phyloP scores from a whole-genome alignment of 2,888 invertebrate genomes.

The Drosophila setosimentum region DNA sequence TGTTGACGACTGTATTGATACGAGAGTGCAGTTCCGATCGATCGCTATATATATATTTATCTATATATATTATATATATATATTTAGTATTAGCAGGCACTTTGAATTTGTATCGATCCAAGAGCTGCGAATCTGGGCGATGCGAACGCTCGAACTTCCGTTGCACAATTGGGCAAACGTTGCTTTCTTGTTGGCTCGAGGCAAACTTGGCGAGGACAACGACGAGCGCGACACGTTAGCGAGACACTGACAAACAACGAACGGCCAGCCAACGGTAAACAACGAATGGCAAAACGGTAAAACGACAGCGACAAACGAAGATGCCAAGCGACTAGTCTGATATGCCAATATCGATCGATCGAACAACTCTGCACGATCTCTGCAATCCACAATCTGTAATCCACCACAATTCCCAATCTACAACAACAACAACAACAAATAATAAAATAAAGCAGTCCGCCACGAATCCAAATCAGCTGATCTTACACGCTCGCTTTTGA shows the following conservation, averaged over 20 bases:
- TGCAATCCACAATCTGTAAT: conserved; percentile 2
- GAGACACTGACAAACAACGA: conserved; percentile 20
- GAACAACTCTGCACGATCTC: conserved; percentile 18
- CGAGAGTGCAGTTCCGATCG: conserved; percentile 1
- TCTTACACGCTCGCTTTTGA: background rate
- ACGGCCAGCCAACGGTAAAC: conserved; percentile 6
- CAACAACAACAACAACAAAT: conserved; percentile 10
- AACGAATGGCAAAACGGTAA: conserved; percentile 8
- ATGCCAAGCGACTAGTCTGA: background rate
- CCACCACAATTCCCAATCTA: background rate
- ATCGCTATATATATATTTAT: background rate
- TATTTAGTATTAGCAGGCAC: background rate
- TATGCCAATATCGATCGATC: conserved; percentile 13
- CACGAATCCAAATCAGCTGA: conserved; percentile 3
- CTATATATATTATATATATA: background rate
- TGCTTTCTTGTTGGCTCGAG: conserved; percentile 46
- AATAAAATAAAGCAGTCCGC: background rate
- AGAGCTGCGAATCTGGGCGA: conserved; percentile 46
- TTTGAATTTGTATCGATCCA: conserved; percentile 25
- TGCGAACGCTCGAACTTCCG: conserved; percentile 75
- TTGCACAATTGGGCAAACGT: conserved; percentile 70
- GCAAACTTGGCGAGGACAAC: conserved; percentile 53
- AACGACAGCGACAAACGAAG: conserved; percentile 4
- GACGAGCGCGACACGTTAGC: conserved; percentile 25
- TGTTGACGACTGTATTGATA: background rate